Percentiles rank a stretch among this genome's conserved stretches.
phyloP scores from a whole-genome alignment of 2,888 invertebrate genomes.

The Camponotus fellah region DNA sequence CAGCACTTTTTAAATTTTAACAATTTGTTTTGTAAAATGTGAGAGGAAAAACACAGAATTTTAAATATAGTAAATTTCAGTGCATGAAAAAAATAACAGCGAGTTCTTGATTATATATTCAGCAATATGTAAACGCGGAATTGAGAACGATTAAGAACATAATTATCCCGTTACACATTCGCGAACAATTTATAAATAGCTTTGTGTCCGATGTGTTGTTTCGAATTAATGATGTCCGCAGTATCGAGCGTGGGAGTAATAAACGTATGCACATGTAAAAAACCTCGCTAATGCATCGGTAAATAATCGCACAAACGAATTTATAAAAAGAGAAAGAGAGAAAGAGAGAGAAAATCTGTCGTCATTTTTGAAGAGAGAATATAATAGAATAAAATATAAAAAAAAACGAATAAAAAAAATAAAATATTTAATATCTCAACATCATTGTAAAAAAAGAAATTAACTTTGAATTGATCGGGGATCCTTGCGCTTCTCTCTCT shows the following conservation, averaged over 20 bases:
- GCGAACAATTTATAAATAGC: neutral
- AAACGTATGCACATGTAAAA: neutral
- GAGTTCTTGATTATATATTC: neutral
- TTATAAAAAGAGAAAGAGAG: neutral
- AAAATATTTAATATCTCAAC: neutral
- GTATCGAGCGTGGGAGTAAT: neutral
- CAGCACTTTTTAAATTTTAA: neutral
- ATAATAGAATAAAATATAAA: neutral
- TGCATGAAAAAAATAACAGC: neutral
- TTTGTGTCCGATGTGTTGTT: neutral
- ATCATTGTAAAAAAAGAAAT: neutral
- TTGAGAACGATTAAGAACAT: neutral
- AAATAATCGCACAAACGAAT: neutral
- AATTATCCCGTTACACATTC: slow-evolving; percentile 1
- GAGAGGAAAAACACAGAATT: neutral
- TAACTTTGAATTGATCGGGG: neutral
- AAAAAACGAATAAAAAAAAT: neutral
- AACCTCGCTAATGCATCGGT: neutral
- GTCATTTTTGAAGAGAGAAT: neutral
- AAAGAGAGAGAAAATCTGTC: neutral
- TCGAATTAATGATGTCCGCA: slow-evolving; percentile 9
- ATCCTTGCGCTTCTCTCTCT: neutral
- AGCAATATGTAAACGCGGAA: neutral
- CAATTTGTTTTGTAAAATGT: neutral
- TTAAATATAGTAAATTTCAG: neutral